phyloP scores from a whole-genome alignment of 2,888 invertebrate species.

The Parelbella ahira region DNA sequence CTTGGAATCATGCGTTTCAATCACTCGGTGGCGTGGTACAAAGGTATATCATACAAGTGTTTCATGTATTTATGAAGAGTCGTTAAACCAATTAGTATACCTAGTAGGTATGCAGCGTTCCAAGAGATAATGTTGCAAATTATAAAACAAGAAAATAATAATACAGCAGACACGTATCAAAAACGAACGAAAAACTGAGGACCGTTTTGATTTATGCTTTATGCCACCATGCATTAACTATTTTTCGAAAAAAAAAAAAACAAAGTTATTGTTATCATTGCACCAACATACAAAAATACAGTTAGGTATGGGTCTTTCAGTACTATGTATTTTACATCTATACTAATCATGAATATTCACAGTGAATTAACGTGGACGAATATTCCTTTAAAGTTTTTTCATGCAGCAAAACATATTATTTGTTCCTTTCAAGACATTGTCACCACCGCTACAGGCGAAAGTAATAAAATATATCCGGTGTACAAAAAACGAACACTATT shows the following conservation, averaged over 20 bases:
- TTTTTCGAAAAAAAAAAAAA: too few species aligned
- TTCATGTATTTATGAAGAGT: conserved; percentile 62
- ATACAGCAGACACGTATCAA: conserved; percentile 33
- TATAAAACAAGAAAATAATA: conserved; percentile 29
- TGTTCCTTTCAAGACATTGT: conserved; percentile 55
- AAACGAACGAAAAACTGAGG: conserved; percentile 23
- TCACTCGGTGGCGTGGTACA: conserved; percentile 81
- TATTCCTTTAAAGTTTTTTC: conserved; percentile 44
- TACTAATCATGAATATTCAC: conserved; percentile 21
- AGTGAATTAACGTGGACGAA: conserved; percentile 6
- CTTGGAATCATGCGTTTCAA: conserved; percentile 78
- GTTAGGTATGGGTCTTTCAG: too few species aligned
- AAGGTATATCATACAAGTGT: conserved; percentile 72
- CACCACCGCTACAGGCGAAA: conserved; percentile 65
- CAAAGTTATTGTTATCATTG: conserved; percentile 21
- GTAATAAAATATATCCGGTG: conserved; percentile 46
- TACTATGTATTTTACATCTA: conserved; percentile 28
- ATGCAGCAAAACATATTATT: conserved; percentile 65
- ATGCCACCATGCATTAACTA: conserved; percentile 54
- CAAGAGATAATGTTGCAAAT: conserved; percentile 34
- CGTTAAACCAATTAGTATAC: conserved; percentile 38
- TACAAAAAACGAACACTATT: conserved; percentile 6
- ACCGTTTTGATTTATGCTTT: conserved; percentile 32
- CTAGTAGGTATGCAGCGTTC: conserved; percentile 32
- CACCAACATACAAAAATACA: conserved; percentile 26